Evolutionary conservation across 92 coral and sea anemone genomes (phyloP), one percentile per base, ranked within the genome.

Genomic region (Galaxea fascicularis): DNA sequence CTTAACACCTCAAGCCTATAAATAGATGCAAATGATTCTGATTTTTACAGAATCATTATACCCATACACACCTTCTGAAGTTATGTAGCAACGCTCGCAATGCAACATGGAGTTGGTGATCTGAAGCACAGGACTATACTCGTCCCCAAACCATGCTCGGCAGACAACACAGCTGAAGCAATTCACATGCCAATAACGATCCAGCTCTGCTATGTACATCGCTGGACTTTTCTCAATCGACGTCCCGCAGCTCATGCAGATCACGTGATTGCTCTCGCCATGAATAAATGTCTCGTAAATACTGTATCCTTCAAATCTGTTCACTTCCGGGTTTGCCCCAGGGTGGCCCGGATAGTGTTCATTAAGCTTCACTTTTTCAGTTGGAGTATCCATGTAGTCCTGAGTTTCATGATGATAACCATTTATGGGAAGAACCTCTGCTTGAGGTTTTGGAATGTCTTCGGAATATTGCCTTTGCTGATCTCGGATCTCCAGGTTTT

Each of bases 121-220:
- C 70, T 89, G 95, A 31, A 90, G 76, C 24, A 74, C 83, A 13
- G 95, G 98, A 75, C 98, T 91, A 39, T 80, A 83, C 59, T 91
- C 92, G 82, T 91, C 94, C 65, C 91, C 91, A 77, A 94, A 94
- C 83, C 87, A 84, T 28, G 89, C 91, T 66, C 92, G 93, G 78
- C 99, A 96, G 63, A 96, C 95, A 22, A 95, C 98, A 86, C 99
- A 96, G 47, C 93, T 84, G 80, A 96, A 96, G 75, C 99, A 96
- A 75, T 95, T 85, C 76, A 88, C 93, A 73, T 96, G 99, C 99
- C 99, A 96, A 93, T 96, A 96, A n/a, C 92, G 90, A 77, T 94
- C 94, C 53, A 96, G 63, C 80, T 96, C 99, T 14, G 92, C 86
- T 65, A 96, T 92, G 83, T 89, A 96, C 93, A 96, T 77, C 44